phyloP scores from a whole-genome alignment of 2,888 invertebrate genomes.

The Geotrupes spiniger region DNA sequence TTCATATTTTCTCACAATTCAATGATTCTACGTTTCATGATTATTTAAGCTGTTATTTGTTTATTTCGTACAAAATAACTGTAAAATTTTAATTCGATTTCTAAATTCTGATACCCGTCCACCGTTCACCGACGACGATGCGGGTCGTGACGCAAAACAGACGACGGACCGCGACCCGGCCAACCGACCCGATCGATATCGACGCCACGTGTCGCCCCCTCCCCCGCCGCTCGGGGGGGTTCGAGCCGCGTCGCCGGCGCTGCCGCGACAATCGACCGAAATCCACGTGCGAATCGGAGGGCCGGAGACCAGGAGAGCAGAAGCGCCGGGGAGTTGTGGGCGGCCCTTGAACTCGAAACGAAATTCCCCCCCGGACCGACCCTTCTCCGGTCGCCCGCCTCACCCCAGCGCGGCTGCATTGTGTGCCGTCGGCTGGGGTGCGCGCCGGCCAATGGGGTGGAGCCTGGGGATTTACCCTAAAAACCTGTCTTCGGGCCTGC shows the following conservation, averaged over 20 bases:
- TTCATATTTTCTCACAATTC: too few relatives aligned
- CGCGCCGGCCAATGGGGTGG: slow-evolving; percentile 28
- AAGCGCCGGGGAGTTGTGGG: slow-evolving; percentile 33
- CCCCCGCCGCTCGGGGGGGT: slow-evolving; percentile 2
- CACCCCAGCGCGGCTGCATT: slow-evolving; percentile 5
- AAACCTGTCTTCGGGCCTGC: not conserved
- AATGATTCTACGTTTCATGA: too few relatives aligned
- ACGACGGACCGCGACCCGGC: too few relatives aligned
- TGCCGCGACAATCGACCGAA: slow-evolving; percentile 11
- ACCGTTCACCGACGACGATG: too few relatives aligned
- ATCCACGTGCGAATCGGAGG: slow-evolving; percentile 41
- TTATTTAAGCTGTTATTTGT: too few relatives aligned
- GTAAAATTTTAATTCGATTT: too few relatives aligned
- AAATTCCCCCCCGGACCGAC: slow-evolving; percentile 7
- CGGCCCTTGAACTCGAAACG: slow-evolving; percentile 21
- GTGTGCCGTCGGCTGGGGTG: slow-evolving; percentile 17
- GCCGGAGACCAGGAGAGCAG: slow-evolving; percentile 39
- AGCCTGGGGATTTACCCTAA: slow-evolving; percentile 7
- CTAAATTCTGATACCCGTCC: too few relatives aligned
- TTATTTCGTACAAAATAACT: too few relatives aligned
- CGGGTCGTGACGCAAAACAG: too few relatives aligned
- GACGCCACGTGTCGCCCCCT: slow-evolving; percentile 11
- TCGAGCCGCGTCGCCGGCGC: not conserved
- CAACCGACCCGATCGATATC: too few relatives aligned
- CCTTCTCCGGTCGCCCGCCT: not conserved